These are phyloP conservation scores for Bujurquina vittata DNA, from an alignment of 2,113 vertebrate species.

Conservation along the genomic window DNA sequence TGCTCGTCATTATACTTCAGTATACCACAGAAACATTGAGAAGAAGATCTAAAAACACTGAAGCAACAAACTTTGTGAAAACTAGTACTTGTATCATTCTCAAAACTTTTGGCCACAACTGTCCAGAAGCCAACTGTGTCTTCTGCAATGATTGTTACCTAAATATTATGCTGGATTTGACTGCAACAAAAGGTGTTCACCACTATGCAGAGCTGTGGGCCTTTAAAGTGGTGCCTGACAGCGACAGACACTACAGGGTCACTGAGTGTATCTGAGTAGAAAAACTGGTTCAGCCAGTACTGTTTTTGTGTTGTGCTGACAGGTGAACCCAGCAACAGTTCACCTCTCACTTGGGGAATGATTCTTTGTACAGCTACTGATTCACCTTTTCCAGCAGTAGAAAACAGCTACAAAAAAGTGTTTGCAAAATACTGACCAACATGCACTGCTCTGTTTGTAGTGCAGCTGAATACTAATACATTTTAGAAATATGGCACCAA, in stretches of 20 bases:
- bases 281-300: conserved; percentile 28
- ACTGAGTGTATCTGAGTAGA: conserved; percentile 53
- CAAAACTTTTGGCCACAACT: no score
- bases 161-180: neutral
- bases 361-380: conserved; percentile 18
- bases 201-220: conserved; percentile 21
- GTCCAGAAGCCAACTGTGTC: no score
- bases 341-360: conserved; percentile 19
- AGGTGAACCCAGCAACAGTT: conserved; percentile 52
- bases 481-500: neutral
- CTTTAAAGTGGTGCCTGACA: conserved; percentile 41
- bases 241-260: conserved; percentile 13
- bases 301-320: conserved; percentile 42
- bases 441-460: conserved; percentile 22
- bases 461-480: conserved; percentile 16
- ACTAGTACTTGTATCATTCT: no score
- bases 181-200: neutral
- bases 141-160: neutral
- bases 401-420: conserved; percentile 34
- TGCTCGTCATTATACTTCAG: no score
- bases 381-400: conserved; percentile 39
- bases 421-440: conserved; percentile 48
- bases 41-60: no score
- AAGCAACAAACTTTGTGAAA: no score
- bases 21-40: no score